phyloP scores from a whole-genome alignment of 2,113 vertebrate species.

The Cranoglanis bouderius region DNA sequence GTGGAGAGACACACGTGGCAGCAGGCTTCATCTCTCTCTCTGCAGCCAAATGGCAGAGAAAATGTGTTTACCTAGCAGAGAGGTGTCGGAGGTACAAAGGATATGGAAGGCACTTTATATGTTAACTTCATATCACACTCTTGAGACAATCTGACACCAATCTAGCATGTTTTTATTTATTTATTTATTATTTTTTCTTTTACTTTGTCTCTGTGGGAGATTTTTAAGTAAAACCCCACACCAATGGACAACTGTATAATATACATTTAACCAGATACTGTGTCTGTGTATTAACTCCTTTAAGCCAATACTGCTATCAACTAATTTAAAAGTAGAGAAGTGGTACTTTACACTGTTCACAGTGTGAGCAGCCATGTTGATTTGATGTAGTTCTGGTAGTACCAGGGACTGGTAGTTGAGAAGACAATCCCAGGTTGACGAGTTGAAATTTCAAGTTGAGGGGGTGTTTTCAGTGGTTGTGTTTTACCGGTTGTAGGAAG shows the following conservation, averaged over 20 bases:
- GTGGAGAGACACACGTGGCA: conserved; percentile 57
- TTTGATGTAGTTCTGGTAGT: background rate
- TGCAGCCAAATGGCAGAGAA: conserved; percentile 48
- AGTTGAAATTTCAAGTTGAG: background rate
- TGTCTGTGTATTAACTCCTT: background rate
- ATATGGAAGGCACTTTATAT: background rate
- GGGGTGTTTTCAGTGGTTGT: too few species aligned
- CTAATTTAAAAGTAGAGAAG: background rate
- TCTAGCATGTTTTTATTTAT: background rate
- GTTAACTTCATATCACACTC: background rate
- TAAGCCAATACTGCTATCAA: background rate
- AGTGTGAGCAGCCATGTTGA: background rate
- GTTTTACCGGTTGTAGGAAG: background rate
- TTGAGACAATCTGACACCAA: background rate
- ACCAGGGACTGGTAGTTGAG: background rate
- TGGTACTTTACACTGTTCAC: too few species aligned
- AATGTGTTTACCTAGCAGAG: conserved; percentile 72
- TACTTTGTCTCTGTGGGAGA: background rate
- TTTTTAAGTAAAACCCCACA: background rate
- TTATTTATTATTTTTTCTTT: too few species aligned
- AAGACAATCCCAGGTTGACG: background rate
- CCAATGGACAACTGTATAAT: background rate
- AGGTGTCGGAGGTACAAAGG: conserved; percentile 60
- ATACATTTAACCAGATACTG: background rate
- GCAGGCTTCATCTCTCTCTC: conserved; percentile 33